Evolutionary conservation across 2,888 invertebrate genomes (phyloP).

Genomic region (Deroplatys truncata): DNA sequence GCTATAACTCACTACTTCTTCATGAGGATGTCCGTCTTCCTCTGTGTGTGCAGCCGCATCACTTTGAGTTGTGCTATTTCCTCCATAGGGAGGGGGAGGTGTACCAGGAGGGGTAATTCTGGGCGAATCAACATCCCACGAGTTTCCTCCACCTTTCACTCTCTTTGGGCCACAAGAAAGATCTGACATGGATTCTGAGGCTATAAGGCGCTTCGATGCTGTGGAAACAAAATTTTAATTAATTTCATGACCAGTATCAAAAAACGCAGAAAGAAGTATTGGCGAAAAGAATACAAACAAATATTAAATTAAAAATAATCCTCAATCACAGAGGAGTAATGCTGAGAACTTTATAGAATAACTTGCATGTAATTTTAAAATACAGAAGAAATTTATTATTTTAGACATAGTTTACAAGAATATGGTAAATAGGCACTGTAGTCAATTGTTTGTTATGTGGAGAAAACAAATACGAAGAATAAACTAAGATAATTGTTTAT

Average conservation of each 20-base stretch:
- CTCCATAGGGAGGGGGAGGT: constrained; percentile 78
- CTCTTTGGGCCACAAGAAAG: constrained; percentile 42
- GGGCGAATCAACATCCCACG: constrained; percentile 46
- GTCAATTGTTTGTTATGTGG: too few relatives aligned
- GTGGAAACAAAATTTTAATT: constrained; percentile 21
- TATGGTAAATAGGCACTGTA: too few relatives aligned
- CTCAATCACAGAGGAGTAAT: too few relatives aligned
- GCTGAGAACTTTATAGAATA: too few relatives aligned
- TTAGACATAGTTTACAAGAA: too few relatives aligned
- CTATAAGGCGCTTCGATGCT: constrained; percentile 47
- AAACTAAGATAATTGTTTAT: too few relatives aligned
- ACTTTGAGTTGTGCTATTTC: background rate
- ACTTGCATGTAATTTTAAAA: too few relatives aligned
- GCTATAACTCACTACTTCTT: background rate
- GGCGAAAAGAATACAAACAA: background rate
- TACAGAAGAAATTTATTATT: too few relatives aligned
- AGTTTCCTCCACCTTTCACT: constrained; percentile 38
- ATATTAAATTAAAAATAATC: background rate
- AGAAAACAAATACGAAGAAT: too few relatives aligned
- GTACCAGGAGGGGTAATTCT: constrained; percentile 73
- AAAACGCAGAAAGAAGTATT: background rate
- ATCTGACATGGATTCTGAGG: constrained; percentile 59
- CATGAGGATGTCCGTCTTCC: background rate
- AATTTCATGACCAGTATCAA: background rate
- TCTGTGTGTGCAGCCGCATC: background rate